A percentile compares a stretch with the other conserved stretches of the same genome.
These are phyloP conservation scores for Pongo pygmaeus DNA, from an alignment of 2,113 vertebrate genomes.

Conservation along the genomic window DNA sequence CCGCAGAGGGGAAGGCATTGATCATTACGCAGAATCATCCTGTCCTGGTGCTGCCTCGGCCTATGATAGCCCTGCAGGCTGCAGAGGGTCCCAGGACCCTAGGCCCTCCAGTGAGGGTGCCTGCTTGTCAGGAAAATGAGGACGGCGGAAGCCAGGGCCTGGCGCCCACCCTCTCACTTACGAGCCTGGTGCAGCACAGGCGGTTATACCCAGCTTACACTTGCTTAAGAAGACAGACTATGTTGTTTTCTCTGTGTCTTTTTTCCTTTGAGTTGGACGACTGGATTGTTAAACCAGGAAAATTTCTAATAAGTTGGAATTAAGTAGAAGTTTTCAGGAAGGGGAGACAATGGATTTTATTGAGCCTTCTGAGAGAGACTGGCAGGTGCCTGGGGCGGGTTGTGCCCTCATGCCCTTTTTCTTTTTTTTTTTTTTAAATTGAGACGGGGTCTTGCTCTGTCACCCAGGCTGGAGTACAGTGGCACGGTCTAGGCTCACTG, in stretches of 20 bases:
- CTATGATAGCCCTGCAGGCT: fast-evolving
- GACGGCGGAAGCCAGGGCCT: not conserved
- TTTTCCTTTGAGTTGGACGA: not conserved
- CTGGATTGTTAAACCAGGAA: not conserved
- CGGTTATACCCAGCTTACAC: fast-evolving
- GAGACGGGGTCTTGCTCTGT: too few relatives aligned
- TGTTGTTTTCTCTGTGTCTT: not conserved
- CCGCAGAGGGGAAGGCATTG: fast-evolving
- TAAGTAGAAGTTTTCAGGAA: not conserved
- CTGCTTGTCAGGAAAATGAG: not conserved
- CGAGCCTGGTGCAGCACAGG: fast-evolving
- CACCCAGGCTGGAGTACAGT: too few relatives aligned
- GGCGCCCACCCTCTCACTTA: not conserved
- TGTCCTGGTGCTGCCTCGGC: not conserved
- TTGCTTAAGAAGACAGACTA: not conserved
- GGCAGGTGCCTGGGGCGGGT: not conserved
- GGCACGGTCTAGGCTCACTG: too few relatives aligned
- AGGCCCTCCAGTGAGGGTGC: not conserved
- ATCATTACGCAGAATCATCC: fast-evolving
- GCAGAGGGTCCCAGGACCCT: not conserved
- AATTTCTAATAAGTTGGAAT: not conserved
- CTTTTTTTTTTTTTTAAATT: too few relatives aligned
- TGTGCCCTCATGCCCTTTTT: not conserved
- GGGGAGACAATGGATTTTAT: fast-evolving
- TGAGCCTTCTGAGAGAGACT: not conserved